Percentiles rank a stretch among this genome's conserved stretches.
Evolutionary conservation across 2,888 invertebrate species (phyloP).

Genomic region (Melangyna quadrimaculata): DNA sequence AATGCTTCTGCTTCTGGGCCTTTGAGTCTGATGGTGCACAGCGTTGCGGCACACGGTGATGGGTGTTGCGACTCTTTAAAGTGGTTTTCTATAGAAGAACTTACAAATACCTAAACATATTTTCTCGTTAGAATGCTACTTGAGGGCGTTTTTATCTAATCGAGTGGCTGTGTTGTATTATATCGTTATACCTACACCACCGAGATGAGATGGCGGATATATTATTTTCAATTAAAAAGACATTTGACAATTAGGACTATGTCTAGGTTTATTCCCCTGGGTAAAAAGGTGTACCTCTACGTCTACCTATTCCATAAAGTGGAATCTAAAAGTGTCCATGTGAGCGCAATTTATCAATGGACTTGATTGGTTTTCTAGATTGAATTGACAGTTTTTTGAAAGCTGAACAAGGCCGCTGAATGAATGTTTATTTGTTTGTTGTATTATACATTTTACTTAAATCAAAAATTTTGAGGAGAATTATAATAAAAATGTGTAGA

Average conservation of each 20-base stretch:
- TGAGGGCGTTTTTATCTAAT: slow-evolving; percentile 40
- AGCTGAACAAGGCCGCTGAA: background rate
- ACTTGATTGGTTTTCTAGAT: slow-evolving; percentile 43
- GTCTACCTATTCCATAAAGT: background rate
- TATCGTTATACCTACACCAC: slow-evolving; percentile 33
- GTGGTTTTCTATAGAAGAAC: slow-evolving; percentile 46
- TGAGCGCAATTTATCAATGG: slow-evolving; percentile 56
- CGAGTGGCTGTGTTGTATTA: slow-evolving; percentile 55
- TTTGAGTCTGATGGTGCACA: background rate
- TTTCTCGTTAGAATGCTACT: background rate
- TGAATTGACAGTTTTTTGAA: slow-evolving; percentile 28
- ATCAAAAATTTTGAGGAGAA: background rate
- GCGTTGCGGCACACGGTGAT: too few species aligned
- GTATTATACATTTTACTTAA: background rate
- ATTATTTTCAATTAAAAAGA: slow-evolving; percentile 69
- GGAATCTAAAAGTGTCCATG: slow-evolving; percentile 35
- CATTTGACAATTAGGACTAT: slow-evolving; percentile 63
- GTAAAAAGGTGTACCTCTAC: background rate
- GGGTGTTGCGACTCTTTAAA: slow-evolving; percentile 20
- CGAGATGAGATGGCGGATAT: slow-evolving; percentile 33
- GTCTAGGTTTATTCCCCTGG: slow-evolving; percentile 19
- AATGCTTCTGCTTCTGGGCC: slow-evolving; percentile 16
- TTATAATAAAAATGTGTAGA: slow-evolving; percentile 19
- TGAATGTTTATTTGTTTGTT: background rate
- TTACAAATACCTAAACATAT: background rate